These are phyloP conservation scores for Anhinga anhinga DNA, from an alignment of 2,113 vertebrate species.

Conservation along the genomic window DNA sequence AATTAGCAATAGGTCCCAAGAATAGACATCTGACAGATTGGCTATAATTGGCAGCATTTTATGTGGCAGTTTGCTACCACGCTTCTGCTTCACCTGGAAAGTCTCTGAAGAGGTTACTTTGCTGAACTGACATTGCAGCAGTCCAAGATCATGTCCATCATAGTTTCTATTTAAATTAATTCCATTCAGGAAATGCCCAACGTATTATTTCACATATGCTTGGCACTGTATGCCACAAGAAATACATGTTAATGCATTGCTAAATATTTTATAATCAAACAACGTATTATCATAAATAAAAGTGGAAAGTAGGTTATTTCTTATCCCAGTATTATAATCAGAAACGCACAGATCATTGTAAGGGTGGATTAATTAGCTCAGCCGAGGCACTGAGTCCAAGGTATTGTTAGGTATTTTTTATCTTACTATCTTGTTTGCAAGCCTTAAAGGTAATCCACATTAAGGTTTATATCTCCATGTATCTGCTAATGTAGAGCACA, in stretches of 20 bases:
- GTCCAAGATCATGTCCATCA: background rate
- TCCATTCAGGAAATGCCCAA: background rate
- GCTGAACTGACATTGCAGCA: background rate
- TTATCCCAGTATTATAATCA: background rate
- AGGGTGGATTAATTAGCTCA: constrained; percentile 32
- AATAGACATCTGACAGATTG: constrained; percentile 15
- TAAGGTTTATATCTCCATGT: background rate
- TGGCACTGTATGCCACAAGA: background rate
- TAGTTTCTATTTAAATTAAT: background rate
- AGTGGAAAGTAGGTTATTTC: constrained; percentile 21
- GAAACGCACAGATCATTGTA: background rate
- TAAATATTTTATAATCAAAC: constrained; percentile 28
- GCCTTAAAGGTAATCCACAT: background rate
- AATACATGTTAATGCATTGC: background rate
- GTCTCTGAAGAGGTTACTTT: background rate
- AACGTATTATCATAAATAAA: background rate
- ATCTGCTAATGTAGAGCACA: background rate
- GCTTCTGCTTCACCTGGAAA: constrained; percentile 34
- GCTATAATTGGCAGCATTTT: background rate
- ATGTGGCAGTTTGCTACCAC: background rate
- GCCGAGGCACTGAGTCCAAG: background rate
- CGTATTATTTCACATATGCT: background rate
- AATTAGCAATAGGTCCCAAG: background rate
- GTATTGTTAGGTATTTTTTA: background rate
- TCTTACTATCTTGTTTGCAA: background rate